Evolutionary conservation across 2,888 invertebrate species (phyloP).

Genomic region (Erynnis tages): DNA sequence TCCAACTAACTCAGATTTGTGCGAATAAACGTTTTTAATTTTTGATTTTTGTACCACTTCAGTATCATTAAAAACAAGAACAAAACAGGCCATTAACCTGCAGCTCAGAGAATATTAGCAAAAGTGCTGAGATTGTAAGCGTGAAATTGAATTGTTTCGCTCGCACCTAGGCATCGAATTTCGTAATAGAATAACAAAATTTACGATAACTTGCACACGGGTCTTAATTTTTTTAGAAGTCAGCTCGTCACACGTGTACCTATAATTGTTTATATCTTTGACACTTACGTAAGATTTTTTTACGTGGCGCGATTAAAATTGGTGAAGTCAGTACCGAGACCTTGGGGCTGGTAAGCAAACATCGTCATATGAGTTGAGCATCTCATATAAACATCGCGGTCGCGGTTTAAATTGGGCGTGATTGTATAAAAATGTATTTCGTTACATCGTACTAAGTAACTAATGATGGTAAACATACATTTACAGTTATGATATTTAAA

Average conservation of each 20-base stretch:
- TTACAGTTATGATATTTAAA: too few species aligned
- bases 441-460: too few species aligned
- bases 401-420: too few species aligned
- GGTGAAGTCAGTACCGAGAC: constrained; percentile 35
- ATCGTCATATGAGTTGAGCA: neutral
- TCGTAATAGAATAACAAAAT: constrained; percentile 7
- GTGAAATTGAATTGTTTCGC: constrained; percentile 11
- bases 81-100: neutral
- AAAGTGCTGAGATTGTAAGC: neutral
- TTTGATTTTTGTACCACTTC: too few species aligned
- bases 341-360: constrained; percentile 27
- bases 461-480: too few species aligned
- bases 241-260: constrained; percentile 24
- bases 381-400: too few species aligned
- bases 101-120: neutral
- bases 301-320: constrained; percentile 43
- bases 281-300: constrained; percentile 64
- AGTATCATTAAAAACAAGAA: neutral
- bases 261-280: constrained; percentile 41
- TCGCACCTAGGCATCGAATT: neutral
- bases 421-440: too few species aligned
- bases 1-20: too few species aligned
- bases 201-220: neutral
- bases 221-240: constrained; percentile 2
- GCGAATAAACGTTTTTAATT: too few species aligned